Percentiles rank a stretch among this genome's conserved stretches.
phyloP scores from a whole-genome alignment of 1,140 invertebrate species.

The Caenorhabditis remanei region DNA sequence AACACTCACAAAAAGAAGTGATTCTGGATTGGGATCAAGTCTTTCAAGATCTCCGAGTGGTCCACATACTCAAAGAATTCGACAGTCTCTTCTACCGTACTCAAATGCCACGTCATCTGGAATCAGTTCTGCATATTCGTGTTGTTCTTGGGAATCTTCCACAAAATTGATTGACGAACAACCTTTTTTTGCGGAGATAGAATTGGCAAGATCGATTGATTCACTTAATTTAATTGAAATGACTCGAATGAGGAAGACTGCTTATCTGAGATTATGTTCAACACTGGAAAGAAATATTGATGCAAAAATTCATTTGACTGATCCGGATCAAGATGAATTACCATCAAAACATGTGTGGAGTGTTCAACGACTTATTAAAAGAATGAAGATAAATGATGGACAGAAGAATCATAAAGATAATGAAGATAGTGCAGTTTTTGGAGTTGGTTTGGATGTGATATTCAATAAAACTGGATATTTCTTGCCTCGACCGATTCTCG shows the following conservation, averaged over 20 bases:
- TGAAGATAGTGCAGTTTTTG: slow-evolving; percentile 58
- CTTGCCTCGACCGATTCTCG: slow-evolving; percentile 57
- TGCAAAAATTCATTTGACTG: neutral
- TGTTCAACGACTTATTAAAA: slow-evolving; percentile 19
- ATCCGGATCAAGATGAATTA: slow-evolving; percentile 40
- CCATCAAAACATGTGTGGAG: slow-evolving; percentile 46
- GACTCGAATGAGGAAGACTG: neutral
- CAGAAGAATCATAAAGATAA: slow-evolving; percentile 32
- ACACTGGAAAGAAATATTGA: slow-evolving; percentile 29
- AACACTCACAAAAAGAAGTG: slow-evolving; percentile 49
- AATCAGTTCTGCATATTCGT: slow-evolving; percentile 3
- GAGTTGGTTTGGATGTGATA: slow-evolving; percentile 49
- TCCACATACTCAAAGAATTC: slow-evolving; percentile 54
- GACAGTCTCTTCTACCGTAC: slow-evolving; percentile 60
- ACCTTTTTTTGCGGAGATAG: slow-evolving; percentile 29
- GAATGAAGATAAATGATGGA: slow-evolving; percentile 41
- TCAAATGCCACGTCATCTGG: slow-evolving; percentile 46
- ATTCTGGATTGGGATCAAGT: slow-evolving; percentile 61
- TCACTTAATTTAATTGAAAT: slow-evolving; percentile 34
- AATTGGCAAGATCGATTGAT: slow-evolving; percentile 47
- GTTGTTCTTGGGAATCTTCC: slow-evolving; percentile 26
- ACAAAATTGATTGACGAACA: slow-evolving; percentile 16
- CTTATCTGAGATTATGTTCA: neutral
- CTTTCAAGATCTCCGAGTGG: slow-evolving; percentile 60
- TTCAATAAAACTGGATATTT: slow-evolving; percentile 56